Conservation (phyloP, 2,797 vertebrate species). For the Podargus strigoides region DNA sequence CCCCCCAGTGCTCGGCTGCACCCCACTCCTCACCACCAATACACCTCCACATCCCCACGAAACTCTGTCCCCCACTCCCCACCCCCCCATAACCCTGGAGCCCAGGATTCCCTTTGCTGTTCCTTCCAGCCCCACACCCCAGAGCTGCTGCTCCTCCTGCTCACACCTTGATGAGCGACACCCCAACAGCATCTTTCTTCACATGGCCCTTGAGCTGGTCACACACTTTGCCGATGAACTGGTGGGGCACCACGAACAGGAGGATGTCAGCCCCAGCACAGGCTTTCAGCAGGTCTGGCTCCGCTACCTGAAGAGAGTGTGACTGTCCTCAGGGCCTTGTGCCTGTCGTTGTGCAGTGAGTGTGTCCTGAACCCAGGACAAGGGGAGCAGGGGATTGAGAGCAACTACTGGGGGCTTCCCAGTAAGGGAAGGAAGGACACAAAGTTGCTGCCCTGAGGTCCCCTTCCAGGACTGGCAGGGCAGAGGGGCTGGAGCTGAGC, state of each 20-base stretch:
- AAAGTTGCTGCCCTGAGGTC: neutral
- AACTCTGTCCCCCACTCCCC: neutral
- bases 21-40: neutral
- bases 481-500: neutral
- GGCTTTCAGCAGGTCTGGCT: slow-evolving; percentile 87
- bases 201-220: slow-evolving; percentile 90
- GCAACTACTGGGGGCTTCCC: neutral
- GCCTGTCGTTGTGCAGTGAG: rapidly evolving
- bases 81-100: too few relatives aligned
- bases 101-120: neutral
- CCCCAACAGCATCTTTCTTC: slow-evolving; percentile 84
- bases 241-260: slow-evolving; percentile 95
- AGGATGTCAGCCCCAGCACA: slow-evolving; percentile 86
- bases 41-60: neutral
- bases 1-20: neutral
- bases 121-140: rapidly evolving
- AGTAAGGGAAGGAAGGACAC: neutral
- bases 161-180: slow-evolving; percentile 95
- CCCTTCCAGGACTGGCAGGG: neutral
- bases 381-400: neutral
- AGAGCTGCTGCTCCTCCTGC: neutral
- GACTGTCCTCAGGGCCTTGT: too few relatives aligned
- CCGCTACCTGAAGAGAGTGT: slow-evolving; percentile 78
- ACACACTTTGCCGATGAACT: slow-evolving; percentile 88
- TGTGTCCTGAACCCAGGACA: neutral